These are phyloP conservation scores for Mesocentrotus franciscanus DNA, from an alignment of 53 echinoderm and acorn worm species.

Conservation along the genomic window DNA sequence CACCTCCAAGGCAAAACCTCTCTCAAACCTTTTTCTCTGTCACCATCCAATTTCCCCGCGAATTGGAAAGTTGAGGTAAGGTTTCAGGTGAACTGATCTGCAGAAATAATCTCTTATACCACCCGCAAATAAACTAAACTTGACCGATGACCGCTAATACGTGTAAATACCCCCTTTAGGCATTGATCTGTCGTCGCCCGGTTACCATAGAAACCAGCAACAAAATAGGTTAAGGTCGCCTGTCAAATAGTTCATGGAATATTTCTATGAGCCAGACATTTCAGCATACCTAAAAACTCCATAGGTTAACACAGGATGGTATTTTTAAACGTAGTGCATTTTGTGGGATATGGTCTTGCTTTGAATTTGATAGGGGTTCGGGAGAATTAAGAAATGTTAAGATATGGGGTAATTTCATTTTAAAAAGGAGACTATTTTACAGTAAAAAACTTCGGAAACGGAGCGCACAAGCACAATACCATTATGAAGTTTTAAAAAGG, in stretches of 20 bases:
- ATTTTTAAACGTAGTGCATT: too few species aligned
- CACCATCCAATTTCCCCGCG: not conserved
- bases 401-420: too few species aligned
- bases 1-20: not conserved
- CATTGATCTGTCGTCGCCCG: not conserved
- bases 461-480: too few species aligned
- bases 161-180: not conserved
- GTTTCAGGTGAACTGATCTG: not conserved
- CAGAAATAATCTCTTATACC: not conserved
- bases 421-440: too few species aligned
- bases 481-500: too few species aligned
- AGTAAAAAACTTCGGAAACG: too few species aligned
- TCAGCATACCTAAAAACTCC: not conserved
- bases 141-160: slow-evolving; percentile 32
- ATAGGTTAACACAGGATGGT: too few species aligned
- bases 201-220: slow-evolving; percentile 14
- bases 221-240: not conserved
- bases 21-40: not conserved
- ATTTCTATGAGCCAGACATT: not conserved
- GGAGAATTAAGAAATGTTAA: too few species aligned
- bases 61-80: not conserved
- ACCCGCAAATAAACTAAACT: slow-evolving; percentile 35
- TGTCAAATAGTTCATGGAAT: not conserved
- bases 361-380: too few species aligned
- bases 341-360: too few species aligned